Evolutionary conservation across 37 sponge, comb jelly and placozoan species (phyloP), one percentile per base, ranked within the genome.

Genomic region (Amphimedon queenslandica): DNA sequence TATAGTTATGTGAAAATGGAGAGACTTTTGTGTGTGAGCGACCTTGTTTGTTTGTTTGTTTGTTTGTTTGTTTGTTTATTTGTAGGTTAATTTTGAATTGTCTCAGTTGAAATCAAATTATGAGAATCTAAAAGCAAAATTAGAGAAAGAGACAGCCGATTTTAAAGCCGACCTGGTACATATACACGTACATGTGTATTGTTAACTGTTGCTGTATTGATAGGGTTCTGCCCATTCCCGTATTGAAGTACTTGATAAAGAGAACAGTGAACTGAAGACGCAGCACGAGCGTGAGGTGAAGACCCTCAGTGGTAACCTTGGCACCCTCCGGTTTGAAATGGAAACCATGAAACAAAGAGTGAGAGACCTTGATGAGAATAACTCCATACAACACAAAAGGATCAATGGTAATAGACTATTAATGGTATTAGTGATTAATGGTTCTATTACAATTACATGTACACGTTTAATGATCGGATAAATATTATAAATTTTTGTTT

Each of bases 251-350:
- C 67, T 36, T 66, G 37, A 32, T n/a, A 69, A 79, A 27, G 83
- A 82, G 8, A 58, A 82, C 35, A 35, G 40, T 18, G 77, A 69
- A 66, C 42, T 83, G 6, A 51, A 66, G 18, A 80, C 80, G 20
- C 75, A 79, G 29, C 88, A 82, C 16, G 66, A 82, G 39, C 32
- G 40, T 18, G 77, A 69, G 72, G 35, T 83, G 6, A 51, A 66
- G 18, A 80, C 80, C 4, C 80, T 88, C 42, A 80, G 71, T 33
- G 58, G 32, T n/a, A 88, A 83, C 74, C 84, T 88, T n/a, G 76
- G 79, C 23, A 41, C 57, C 11, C 33, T 88, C 37, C 73, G 89
- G 25, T 65, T 72, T 13, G 80, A 88, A 75, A 58, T 88, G 33
- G 84, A 88, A 41, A 31, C 27, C 1, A 40, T 61, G 21, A 83